These are phyloP conservation scores for Heliothis peltigera DNA, from an alignment of 2,888 invertebrate genomes.

Conservation along the genomic window DNA sequence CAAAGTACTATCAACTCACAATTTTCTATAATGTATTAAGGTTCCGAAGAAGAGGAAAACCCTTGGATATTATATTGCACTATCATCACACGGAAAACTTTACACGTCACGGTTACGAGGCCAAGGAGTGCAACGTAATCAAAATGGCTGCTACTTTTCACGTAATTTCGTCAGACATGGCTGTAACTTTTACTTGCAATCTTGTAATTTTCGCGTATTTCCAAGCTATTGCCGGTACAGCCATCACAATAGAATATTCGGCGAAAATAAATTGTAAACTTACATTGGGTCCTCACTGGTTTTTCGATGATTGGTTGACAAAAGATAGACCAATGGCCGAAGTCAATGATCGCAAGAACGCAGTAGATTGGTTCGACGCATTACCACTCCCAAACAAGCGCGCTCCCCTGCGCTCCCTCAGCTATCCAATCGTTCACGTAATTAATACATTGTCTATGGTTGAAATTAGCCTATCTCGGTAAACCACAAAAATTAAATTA, in stretches of 20 bases:
- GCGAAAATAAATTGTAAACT: conserved; percentile 85
- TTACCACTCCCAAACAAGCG: conserved; percentile 92
- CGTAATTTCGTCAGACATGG: conserved; percentile 74
- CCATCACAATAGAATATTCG: conserved; percentile 76
- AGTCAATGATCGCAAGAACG: conserved; percentile 93
- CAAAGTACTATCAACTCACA: conserved; percentile 4
- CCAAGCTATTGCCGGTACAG: conserved; percentile 64
- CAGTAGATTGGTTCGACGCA: conserved; percentile 91
- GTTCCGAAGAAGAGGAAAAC: conserved; percentile 4
- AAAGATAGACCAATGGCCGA: conserved; percentile 96
- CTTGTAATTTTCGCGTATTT: conserved; percentile 65
- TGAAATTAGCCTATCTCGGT: conserved; percentile 62
- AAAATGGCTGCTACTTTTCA: conserved; percentile 87
- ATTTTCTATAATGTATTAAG: neutral
- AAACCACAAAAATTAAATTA: conserved; percentile 1
- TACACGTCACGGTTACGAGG: conserved; percentile 83
- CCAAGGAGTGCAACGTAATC: conserved; percentile 80
- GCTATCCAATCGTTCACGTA: conserved; percentile 86
- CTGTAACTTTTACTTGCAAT: conserved; percentile 57
- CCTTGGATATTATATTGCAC: conserved; percentile 5
- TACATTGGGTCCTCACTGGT: conserved; percentile 91
- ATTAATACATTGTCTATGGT: conserved; percentile 85
- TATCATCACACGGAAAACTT: conserved; percentile 60
- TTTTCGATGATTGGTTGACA: conserved; percentile 97
- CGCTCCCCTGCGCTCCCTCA: conserved; percentile 73